A percentile compares a stretch with the other conserved stretches of the same genome.
phyloP scores from a whole-genome alignment of 2,113 vertebrate species.

The Desmodus rotundus region DNA sequence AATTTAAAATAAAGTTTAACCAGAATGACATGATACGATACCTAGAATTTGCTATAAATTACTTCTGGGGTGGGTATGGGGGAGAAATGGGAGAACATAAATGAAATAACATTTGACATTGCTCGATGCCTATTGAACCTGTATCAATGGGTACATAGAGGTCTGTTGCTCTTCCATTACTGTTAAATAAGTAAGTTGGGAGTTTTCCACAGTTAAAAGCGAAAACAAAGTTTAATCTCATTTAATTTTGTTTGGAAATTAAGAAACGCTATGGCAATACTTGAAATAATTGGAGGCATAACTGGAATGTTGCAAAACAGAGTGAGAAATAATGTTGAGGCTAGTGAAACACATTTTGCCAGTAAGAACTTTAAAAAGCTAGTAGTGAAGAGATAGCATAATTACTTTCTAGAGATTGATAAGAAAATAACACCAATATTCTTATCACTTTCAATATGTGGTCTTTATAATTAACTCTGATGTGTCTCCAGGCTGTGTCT shows the following conservation, averaged over 20 bases:
- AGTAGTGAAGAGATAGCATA: slow-evolving; percentile 38
- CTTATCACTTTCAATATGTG: slow-evolving; percentile 66
- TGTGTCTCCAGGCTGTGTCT: slow-evolving; percentile 50
- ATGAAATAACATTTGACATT: slow-evolving; percentile 31
- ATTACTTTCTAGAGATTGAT: slow-evolving; percentile 60
- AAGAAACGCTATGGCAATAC: background rate
- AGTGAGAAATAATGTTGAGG: slow-evolving; percentile 41
- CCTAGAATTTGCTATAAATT: background rate
- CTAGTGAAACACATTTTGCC: slow-evolving; percentile 32
- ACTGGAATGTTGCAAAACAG: slow-evolving; percentile 46
- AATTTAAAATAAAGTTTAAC: slow-evolving; percentile 19
- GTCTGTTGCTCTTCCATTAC: background rate
- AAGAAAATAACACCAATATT: slow-evolving; percentile 70
- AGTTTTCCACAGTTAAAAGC: slow-evolving; percentile 4
- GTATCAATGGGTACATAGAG: background rate
- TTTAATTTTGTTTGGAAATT: slow-evolving; percentile 30
- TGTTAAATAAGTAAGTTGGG: background rate
- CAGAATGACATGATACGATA: background rate
- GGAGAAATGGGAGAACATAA: background rate
- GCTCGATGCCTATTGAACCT: background rate
- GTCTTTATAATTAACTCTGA: slow-evolving; percentile 66
- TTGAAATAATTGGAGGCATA: slow-evolving; percentile 45
- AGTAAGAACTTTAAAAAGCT: slow-evolving; percentile 10
- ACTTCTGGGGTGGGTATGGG: background rate
- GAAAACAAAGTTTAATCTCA: slow-evolving; percentile 20